Base-by-base conservation (phyloP, 2,888 invertebrate species). In the Caenorhabditis zanzibari region DNA sequence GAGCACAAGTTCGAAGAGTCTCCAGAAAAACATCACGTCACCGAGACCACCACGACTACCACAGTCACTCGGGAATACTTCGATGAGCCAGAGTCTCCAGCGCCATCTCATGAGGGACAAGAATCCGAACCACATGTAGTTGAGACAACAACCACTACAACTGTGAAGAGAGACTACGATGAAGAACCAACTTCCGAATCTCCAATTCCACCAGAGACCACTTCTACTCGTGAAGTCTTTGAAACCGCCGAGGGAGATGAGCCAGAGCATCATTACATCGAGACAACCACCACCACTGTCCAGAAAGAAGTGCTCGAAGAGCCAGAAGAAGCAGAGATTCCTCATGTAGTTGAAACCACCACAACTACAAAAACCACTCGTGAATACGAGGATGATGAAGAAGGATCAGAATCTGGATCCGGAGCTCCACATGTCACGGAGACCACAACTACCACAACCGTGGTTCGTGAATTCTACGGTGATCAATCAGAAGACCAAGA, bases 31-130 rank as follows among this genome's bases (percentile, higher is more conserved):
- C 61, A 61, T 41, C 41, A 38, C 2, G 61, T 61, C 7, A 41
- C 19, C 14, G 61, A 61, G 68, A 82, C 82, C 14, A 82, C 68
- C 2, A 82, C 82, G 0, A 82, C 82, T 9, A 81, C 69, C 3
- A 81, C 81, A n/a, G 71, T 76, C 0, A 81, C 81, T 64, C 75
- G 75, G n/a, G 81, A 81, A 56, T 71, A 64, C 28, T 32, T 63
- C 10, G 38, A 38, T 38, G 38, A 38, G 10, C 38, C 38, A 38
- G 38, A 38, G 12, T 38, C 38, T 6, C 28, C 66, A 49, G 66
- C 32, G 32, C 49, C 41, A 14, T 74, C 74, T 4, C 74, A 54
- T 44, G 61, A 63, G 44, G 44, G n/a, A 35, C 14, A 47, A 4
- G 66, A 44, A 68, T 41, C 56, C 41, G 26, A 61, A 26, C 68